A percentile compares a stretch with the other conserved stretches of the same genome.
phyloP scores from a whole-genome alignment of 2,888 invertebrate species.

The Aspidapion aeneum region DNA sequence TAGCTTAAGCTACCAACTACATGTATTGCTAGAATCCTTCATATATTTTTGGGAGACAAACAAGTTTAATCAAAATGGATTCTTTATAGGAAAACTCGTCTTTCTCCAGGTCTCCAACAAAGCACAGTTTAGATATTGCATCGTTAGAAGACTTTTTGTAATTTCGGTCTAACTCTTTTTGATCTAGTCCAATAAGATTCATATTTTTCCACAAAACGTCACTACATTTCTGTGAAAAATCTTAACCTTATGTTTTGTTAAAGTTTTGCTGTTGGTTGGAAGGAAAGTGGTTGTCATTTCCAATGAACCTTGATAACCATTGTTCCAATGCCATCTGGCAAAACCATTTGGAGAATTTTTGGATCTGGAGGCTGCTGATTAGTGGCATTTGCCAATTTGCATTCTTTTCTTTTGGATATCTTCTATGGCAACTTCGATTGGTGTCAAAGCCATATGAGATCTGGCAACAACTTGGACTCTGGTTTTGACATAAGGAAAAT shows the following conservation, averaged over 20 bases:
- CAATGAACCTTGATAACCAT: slow-evolving; percentile 93
- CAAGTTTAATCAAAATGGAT: no score
- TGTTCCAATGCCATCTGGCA: slow-evolving; percentile 94
- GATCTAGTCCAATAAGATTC: slow-evolving; percentile 88
- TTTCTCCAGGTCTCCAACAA: no score
- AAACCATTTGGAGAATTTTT: slow-evolving; percentile 97
- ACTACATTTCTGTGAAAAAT: slow-evolving; percentile 92
- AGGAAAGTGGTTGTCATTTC: slow-evolving; percentile 95
- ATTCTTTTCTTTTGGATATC: slow-evolving; percentile 92
- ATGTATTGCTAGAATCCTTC: no score
- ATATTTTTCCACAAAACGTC: slow-evolving; percentile 92
- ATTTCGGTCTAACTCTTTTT: slow-evolving; percentile 91
- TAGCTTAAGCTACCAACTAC: no score
- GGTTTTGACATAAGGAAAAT: slow-evolving; percentile 97
- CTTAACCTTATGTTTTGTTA: slow-evolving; percentile 88
- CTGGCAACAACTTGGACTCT: slow-evolving; percentile 80
- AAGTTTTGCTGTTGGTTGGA: slow-evolving; percentile 73
- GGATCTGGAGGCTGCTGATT: slow-evolving; percentile 92
- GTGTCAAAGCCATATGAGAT: slow-evolving; percentile 56
- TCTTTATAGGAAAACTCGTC: no score
- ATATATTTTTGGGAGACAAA: no score
- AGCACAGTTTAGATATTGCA: no score
- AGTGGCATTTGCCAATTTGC: slow-evolving; percentile 82
- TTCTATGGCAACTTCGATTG: slow-evolving; percentile 73
- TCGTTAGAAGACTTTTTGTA: no score